Percentiles rank a stretch among this genome's conserved stretches.
Evolutionary conservation across 2,797 vertebrate genomes (phyloP).

Genomic region (Cossypha dichroa): DNA sequence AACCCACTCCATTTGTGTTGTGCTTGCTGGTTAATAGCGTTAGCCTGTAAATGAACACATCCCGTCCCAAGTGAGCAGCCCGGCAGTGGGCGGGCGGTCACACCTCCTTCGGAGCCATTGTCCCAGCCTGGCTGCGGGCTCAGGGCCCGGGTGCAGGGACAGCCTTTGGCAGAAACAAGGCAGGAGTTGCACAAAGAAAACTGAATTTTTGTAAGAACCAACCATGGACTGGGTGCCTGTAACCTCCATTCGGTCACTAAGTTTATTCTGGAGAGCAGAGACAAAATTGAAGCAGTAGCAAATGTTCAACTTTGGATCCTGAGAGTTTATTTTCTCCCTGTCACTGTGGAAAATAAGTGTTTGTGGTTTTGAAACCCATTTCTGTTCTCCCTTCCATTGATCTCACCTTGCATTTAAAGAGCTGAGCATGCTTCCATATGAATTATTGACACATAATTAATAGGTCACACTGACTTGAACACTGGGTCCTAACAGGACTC

Average conservation of each 20-base stretch:
- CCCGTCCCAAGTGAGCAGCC: conserved; percentile 2
- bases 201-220: not conserved
- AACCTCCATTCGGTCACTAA: not conserved
- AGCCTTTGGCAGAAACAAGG: not conserved
- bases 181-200: not conserved
- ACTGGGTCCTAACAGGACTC: not conserved
- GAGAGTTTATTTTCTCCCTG: not conserved
- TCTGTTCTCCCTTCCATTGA: not conserved
- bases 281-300: not conserved
- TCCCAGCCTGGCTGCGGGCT: not conserved
- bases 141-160: not conserved
- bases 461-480: not conserved
- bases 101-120: conserved; percentile 24
- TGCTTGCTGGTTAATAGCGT: not conserved
- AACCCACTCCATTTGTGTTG: not conserved
- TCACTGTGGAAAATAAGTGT: not conserved
- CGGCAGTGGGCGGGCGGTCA: not conserved
- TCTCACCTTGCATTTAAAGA: not conserved
- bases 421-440: not conserved
- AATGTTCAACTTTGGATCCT: not conserved
- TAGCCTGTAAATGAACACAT: conserved; percentile 50
- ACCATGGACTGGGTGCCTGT: not conserved
- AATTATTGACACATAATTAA: not conserved
- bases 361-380: not conserved
- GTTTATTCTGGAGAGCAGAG: not conserved